Evolutionary conservation across 37 sponge, comb jelly and placozoan genomes (phyloP).

Genomic region (Haliclona indistincta): DNA sequence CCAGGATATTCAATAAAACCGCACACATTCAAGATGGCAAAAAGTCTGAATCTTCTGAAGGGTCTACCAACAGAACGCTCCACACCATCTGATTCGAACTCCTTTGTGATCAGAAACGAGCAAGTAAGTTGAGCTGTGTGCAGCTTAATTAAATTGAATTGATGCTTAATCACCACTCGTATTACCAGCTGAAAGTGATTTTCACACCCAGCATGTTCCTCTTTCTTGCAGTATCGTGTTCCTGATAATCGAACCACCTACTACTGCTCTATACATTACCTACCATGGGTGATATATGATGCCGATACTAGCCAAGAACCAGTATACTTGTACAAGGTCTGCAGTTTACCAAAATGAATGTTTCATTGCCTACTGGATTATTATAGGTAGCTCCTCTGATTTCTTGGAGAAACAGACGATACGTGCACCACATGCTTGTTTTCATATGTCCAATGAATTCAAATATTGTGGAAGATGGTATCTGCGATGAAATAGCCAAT

Average conservation of each 20-base stretch:
- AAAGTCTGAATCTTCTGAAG: slow-evolving; percentile 26
- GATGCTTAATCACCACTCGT: too few species aligned
- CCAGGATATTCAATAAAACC: background rate
- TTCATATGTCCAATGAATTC: slow-evolving; percentile 35
- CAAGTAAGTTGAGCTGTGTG: too few species aligned
- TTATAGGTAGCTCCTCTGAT: slow-evolving; percentile 29
- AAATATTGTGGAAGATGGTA: slow-evolving; percentile 2
- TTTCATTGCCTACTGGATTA: too few species aligned
- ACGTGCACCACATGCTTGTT: slow-evolving; percentile 66
- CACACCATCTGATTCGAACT: slow-evolving; percentile 2
- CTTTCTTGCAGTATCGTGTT: slow-evolving; percentile 30
- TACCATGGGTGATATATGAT: slow-evolving; percentile 22
- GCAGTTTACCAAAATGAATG: too few species aligned
- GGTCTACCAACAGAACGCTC: slow-evolving; percentile 16
- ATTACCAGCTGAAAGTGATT: too few species aligned
- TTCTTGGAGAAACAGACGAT: background rate
- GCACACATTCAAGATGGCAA: background rate
- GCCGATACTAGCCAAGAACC: slow-evolving; percentile 9
- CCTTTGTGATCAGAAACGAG: slow-evolving; percentile 11
- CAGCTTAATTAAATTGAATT: too few species aligned
- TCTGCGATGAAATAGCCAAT: background rate
- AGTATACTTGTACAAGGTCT: too few species aligned
- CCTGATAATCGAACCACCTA: slow-evolving; percentile 53
- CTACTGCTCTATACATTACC: slow-evolving; percentile 44
- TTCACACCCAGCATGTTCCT: too few species aligned